These are phyloP conservation scores for Tholera decimalis DNA, from an alignment of 2,888 invertebrate species.

Conservation along the genomic window DNA sequence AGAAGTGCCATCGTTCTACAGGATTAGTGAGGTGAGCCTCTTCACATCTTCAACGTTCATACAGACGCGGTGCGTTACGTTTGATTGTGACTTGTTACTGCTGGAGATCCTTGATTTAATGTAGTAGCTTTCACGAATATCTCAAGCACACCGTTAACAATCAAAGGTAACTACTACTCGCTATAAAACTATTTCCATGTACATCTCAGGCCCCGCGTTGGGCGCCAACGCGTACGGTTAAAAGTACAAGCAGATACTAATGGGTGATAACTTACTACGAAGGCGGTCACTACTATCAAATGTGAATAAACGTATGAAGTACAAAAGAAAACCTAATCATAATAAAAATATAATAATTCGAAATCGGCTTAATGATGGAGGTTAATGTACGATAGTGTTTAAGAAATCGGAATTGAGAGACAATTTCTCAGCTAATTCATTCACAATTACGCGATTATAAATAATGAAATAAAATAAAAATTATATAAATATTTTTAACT, in stretches of 20 bases:
- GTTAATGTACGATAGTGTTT: constrained; percentile 81
- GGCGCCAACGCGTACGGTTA: constrained; percentile 64
- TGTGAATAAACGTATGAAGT: constrained; percentile 79
- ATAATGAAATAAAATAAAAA: constrained; percentile 51
- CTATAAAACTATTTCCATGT: constrained; percentile 29
- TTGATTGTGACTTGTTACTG: constrained; percentile 24
- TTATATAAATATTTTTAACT: constrained; percentile 62
- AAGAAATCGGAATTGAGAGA: constrained; percentile 87
- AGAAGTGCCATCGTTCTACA: constrained; percentile 84
- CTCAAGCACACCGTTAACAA: constrained; percentile 15
- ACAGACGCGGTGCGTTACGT: constrained; percentile 23
- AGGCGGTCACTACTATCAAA: constrained; percentile 76
- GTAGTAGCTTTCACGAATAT: constrained; percentile 24
- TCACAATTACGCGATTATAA: constrained; percentile 65
- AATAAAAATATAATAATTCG: constrained; percentile 78
- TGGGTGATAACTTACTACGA: constrained; percentile 59
- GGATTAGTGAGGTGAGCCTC: constrained; percentile 57
- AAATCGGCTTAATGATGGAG: constrained; percentile 83
- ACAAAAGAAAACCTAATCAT: constrained; percentile 85
- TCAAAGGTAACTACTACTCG: constrained; percentile 30
- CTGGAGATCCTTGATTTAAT: constrained; percentile 3
- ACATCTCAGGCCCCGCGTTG: constrained; percentile 60
- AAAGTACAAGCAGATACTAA: constrained; percentile 41
- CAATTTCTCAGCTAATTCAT: constrained; percentile 67
- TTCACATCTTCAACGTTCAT: constrained; percentile 39